Conservation (phyloP, 2,797 vertebrate genomes). For the Hyperoplus immaculatus region DNA sequence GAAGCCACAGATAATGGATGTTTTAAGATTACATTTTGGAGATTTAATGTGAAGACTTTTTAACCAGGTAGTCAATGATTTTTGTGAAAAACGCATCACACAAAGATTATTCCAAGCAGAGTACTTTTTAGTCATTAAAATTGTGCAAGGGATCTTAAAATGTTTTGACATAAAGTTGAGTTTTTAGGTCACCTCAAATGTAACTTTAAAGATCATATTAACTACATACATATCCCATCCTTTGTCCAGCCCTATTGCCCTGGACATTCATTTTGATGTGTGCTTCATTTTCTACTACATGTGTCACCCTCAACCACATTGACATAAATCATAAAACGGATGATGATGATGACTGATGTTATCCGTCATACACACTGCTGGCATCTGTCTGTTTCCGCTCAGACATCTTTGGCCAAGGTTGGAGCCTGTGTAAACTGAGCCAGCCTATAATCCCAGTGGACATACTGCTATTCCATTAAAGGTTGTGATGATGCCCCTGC, state of each 20-base stretch:
- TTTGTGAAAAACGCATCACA: too few species aligned
- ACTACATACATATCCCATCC: background rate
- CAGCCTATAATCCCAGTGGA: constrained; percentile 66
- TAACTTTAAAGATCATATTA: background rate
- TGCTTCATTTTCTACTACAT: background rate
- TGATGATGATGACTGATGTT: constrained; percentile 19
- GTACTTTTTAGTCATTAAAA: too few species aligned
- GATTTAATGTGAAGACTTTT: too few species aligned
- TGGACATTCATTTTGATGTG: background rate
- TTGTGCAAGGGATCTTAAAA: too few species aligned
- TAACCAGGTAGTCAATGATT: too few species aligned
- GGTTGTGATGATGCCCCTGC: constrained; percentile 51
- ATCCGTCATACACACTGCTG: constrained; percentile 5
- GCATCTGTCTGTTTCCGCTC: constrained; percentile 50
- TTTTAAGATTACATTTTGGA: too few species aligned
- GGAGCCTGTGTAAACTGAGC: constrained; percentile 47
- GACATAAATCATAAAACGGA: constrained; percentile 27
- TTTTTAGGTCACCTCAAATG: too few species aligned
- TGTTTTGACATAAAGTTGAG: too few species aligned
- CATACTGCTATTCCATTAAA: constrained; percentile 69
- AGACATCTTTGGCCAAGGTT: constrained; percentile 42
- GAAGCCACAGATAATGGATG: too few species aligned
- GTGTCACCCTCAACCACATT: background rate
- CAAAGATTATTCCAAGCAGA: too few species aligned
- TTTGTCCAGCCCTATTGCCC: background rate